Evolutionary conservation across 2,797 vertebrate species (phyloP), one percentile per base, ranked within the genome.

Genomic region (Denticeps clupeoides): DNA sequence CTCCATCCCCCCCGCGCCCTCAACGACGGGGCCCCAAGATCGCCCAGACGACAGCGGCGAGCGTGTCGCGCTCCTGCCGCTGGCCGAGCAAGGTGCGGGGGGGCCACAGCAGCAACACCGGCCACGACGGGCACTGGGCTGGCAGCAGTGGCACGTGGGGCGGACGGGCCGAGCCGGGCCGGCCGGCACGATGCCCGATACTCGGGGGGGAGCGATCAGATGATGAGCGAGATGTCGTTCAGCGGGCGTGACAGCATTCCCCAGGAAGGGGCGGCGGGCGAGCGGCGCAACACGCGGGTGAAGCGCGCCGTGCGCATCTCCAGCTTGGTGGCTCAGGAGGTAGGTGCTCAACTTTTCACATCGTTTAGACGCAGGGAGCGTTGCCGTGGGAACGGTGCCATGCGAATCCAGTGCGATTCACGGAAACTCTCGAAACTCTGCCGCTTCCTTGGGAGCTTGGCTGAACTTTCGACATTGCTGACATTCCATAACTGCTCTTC

Each of bases 301-400:
- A 80, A 79, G 49, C 71, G 89, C 38, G 90, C 89, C 0, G 89
- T 89, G 1, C 82, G 90, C 19, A 86, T 94, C 72, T 94, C 92
- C 45, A 94, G 91, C 75, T 69, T 96, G 6, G 89, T 94, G 64
- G 90, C 90, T 38, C 92, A 93, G 71, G 91, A 93, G 92, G 92
- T 93, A 79, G 83, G 88, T 80, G 33, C 5, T n/a, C n/a, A n/a
- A n/a, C n/a, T n/a, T n/a, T n/a, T n/a, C n/a, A n/a, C n/a, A n/a
- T n/a, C n/a, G n/a, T n/a, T n/a, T n/a, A n/a, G n/a, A n/a, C n/a
- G n/a, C n/a, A n/a, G n/a, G n/a, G n/a, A n/a, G n/a, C n/a, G n/a
- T n/a, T n/a, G n/a, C n/a, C n/a, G n/a, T n/a, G n/a, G n/a, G n/a
- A n/a, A n/a, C n/a, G n/a, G n/a, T n/a, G n/a, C n/a, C n/a, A n/a